A percentile compares a stretch with the other conserved stretches of the same genome.
phyloP scores from a whole-genome alignment of 2,888 invertebrate species.

The Ochlodes sylvanus region DNA sequence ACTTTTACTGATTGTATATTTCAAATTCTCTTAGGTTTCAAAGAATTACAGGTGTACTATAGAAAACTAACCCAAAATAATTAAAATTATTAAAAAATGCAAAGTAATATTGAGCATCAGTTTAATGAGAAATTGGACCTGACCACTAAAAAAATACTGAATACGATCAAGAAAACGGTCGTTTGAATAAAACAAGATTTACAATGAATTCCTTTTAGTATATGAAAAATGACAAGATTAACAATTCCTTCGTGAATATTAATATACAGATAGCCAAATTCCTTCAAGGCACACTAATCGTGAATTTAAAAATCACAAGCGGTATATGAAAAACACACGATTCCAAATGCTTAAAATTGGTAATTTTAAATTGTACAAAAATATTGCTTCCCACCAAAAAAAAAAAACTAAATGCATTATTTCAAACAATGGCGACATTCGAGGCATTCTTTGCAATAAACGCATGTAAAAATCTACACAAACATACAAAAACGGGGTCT shows the following conservation, averaged over 20 bases:
- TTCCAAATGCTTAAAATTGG: constrained; percentile 52
- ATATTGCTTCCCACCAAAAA: constrained; percentile 20
- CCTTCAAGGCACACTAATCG: constrained; percentile 65
- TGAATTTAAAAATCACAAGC: constrained; percentile 54
- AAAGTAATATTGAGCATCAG: no score
- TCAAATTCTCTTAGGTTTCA: no score
- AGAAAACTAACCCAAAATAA: no score
- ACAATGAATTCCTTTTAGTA: constrained; percentile 80
- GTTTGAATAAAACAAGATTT: constrained; percentile 46
- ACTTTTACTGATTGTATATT: no score
- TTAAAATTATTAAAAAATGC: no score
- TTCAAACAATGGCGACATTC: constrained; percentile 51
- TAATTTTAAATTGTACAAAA: constrained; percentile 48
- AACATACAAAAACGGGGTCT: constrained; percentile 48
- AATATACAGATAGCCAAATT: constrained; percentile 57
- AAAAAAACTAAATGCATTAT: constrained; percentile 47
- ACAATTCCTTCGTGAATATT: constrained; percentile 66
- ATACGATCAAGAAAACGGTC: not conserved
- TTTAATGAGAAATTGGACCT: no score
- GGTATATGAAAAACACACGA: constrained; percentile 45
- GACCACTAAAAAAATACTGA: no score
- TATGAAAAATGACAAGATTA: constrained; percentile 68
- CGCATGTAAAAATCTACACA: constrained; percentile 38
- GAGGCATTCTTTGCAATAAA: constrained; percentile 18
- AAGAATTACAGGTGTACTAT: no score